Percentiles rank a stretch among this genome's conserved stretches.
These are phyloP conservation scores for Alauda arvensis DNA, from an alignment of 2,797 vertebrate genomes.

Conservation along the genomic window DNA sequence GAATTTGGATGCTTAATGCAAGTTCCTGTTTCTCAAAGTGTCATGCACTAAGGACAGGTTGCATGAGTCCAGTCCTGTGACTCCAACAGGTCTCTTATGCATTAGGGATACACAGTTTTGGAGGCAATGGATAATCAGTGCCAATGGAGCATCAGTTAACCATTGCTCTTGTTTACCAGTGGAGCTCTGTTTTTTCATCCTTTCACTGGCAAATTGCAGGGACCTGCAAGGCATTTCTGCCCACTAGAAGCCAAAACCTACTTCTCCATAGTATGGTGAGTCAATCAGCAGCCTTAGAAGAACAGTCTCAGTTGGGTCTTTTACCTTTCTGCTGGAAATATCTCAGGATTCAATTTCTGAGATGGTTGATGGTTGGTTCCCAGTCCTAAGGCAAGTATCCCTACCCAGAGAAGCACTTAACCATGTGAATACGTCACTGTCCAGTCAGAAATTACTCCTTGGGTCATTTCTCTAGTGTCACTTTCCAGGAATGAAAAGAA, in stretches of 20 bases:
- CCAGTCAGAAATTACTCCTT: slow-evolving; percentile 5
- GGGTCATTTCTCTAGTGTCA: background rate
- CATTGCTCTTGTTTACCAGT: background rate
- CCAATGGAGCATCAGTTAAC: background rate
- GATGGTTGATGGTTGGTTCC: background rate
- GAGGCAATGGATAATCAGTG: background rate
- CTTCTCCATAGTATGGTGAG: background rate
- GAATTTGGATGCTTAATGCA: background rate
- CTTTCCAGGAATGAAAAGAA: background rate
- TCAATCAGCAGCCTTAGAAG: background rate
- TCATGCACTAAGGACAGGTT: background rate
- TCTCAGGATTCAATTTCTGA: background rate
- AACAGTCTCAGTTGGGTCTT: background rate
- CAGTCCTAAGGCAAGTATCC: background rate
- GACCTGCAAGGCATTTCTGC: background rate
- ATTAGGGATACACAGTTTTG: background rate
- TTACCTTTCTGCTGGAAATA: background rate
- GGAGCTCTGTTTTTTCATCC: background rate
- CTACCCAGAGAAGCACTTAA: background rate
- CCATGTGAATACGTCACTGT: background rate
- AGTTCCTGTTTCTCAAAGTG: background rate
- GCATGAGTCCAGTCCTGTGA: background rate
- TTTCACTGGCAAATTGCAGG: background rate
- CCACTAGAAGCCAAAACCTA: background rate
- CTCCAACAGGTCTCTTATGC: background rate